Conservation (phyloP, 2,888 invertebrate genomes). For the Hemistola chrysoprasaria region DNA sequence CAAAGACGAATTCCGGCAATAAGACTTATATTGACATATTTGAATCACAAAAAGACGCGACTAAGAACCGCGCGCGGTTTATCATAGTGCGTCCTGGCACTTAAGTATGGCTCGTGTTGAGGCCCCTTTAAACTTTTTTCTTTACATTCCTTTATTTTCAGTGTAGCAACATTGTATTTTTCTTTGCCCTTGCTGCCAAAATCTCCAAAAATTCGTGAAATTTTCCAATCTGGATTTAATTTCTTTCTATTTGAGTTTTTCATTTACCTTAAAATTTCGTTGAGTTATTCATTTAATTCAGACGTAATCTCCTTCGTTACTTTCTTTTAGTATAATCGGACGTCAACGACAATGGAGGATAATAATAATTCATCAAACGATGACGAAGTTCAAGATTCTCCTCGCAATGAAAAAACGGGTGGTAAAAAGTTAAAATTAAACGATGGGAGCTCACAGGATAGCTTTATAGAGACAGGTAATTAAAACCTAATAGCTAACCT, state of each 20-base stretch:
- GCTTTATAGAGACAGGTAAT: conserved; percentile 61
- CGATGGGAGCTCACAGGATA: conserved; percentile 73
- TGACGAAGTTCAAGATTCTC: conserved; percentile 64
- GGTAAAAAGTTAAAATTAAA: conserved; percentile 73
- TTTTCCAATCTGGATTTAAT: conserved; percentile 38
- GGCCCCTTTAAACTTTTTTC: too few species aligned
- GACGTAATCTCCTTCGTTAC: conserved; percentile 3
- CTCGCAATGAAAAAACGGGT: conserved; percentile 53
- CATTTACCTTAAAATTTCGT: neutral
- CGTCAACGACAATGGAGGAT: conserved; percentile 65
- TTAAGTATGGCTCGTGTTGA: too few species aligned
- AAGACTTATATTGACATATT: too few species aligned
- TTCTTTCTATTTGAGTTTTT: conserved; percentile 26
- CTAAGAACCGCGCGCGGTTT: too few species aligned
- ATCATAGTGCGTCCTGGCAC: too few species aligned
- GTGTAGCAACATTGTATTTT: conserved; percentile 26
- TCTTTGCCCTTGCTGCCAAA: conserved; percentile 14
- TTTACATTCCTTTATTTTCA: conserved; percentile 12
- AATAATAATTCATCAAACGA: conserved; percentile 65
- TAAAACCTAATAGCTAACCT: neutral
- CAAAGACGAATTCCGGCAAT: too few species aligned
- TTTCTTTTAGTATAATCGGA: conserved; percentile 22
- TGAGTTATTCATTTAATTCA: neutral
- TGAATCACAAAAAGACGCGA: too few species aligned
- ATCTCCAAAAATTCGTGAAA: conserved; percentile 14